Base-by-base conservation (phyloP, 2,797 vertebrate species). In the Neosalanx taihuensis region DNA sequence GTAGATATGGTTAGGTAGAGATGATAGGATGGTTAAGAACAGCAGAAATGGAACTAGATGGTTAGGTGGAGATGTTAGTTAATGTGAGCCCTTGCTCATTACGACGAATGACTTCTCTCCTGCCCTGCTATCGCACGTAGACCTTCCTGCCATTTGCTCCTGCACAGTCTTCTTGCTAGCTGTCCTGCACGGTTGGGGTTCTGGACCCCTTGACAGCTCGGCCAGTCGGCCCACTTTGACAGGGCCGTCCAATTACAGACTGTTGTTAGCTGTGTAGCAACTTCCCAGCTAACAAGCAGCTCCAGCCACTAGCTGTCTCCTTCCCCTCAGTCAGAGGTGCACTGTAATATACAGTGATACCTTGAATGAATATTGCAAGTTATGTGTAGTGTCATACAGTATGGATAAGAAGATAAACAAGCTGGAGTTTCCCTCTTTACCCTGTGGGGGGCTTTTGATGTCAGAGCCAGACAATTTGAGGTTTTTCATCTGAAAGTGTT, bases 271-370 rank as follows among this genome's bases (percentile, higher is more conserved):
- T 72, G 59, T 0, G 74, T 64, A 74, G 72, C 72, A 84, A 86
- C 79, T 81, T 68, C 84, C 84, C 84, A 82, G 84, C 88, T 89
- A 90, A 90, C 87, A 86, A 90, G 86, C 85, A 78, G 85, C 83
- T 83, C 51, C 63, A 29, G 46, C 23, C 31, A 33, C 66, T 60
- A 58, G 59, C 69, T 67, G 63, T 71, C 76, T 57, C 56, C 70
- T 63, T 71, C 37, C 70, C 30, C 64, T 81, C 3, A 64, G 82
- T 57, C 81, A 78, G 82, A 81, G 86, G 83, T 62, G 79, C 3
- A 59, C n/a, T 59, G 10, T 46, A 13, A 46, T 46, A 46, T 46
- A 46, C 41, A 46, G 12, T 46, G 41, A 46, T 46, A 46, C 41
- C 41, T 46, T 46, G 41, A 46, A 46, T 13, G 10, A 37, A 46